Base-by-base conservation (phyloP, 2,888 invertebrate genomes). In the Gerris lacustris region DNA sequence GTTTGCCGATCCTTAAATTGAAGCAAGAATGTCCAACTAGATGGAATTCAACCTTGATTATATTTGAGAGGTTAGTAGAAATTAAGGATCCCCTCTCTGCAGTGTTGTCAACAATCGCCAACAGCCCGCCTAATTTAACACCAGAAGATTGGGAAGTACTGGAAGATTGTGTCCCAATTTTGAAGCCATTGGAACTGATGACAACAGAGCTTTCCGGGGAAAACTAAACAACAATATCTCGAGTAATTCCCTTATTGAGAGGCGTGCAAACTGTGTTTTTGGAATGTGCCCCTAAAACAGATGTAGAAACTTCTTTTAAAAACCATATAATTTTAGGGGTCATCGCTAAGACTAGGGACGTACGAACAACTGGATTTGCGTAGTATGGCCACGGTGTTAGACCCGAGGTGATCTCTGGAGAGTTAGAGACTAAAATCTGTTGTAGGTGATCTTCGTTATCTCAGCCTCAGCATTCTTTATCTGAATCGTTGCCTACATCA, bases 11-110 rank as follows among this genome's bases (percentile, higher is more conserved):
- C 11, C 62, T 11, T 11, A 62, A 62, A n/a, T n/a, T n/a, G 62
- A 62, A 62, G 62, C 62, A 62, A n/a, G 11, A 62, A 62, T 11
- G 11, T 15, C 15, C 62, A 62, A 62, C 62, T 62, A 11, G 62
- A 62, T 62, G 62, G 62, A 62, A 62, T 62, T 62, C 62, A n/a
- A 62, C 62, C 62, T 11, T 62, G 5, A 11, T 15, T n/a, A 62
- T n/a, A 5, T 62, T 62, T 15, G n/a, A 62, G 15, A 62, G 62
- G 62, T 15, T 62, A n/a, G 62, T 62, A 62, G 62, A 62, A n/a
- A 62, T 62, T n/a, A 62, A 62, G 62, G 62, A 11, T 62, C 62
- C 62, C 11, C n/a, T 62, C 15, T 62, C 62, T 62, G 62, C 62
- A n/a, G 62, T 62, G n/a, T n/a, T 62, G 11, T 62, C 62, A 11